These are phyloP conservation scores for Procambarus clarkii DNA, from an alignment of 1,140 invertebrate species.

Conservation along the genomic window DNA sequence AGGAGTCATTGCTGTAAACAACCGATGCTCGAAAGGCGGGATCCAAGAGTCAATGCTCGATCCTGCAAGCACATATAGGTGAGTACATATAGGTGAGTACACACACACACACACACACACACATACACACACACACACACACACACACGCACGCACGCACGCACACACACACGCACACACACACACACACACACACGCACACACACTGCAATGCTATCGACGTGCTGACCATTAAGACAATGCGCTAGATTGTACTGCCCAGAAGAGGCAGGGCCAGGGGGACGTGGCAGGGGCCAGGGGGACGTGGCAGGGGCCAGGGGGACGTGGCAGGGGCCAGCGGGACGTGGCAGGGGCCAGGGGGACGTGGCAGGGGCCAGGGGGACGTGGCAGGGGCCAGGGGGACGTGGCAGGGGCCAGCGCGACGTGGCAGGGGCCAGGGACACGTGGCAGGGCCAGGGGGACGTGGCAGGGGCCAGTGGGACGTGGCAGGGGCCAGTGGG, in stretches of 20 bases:
- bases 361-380: neutral
- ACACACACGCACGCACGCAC: slow-evolving; percentile 1
- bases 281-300: neutral
- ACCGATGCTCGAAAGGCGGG: too few species aligned
- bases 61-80: too few species aligned
- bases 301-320: neutral
- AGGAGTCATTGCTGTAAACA: too few species aligned
- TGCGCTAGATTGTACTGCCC: neutral
- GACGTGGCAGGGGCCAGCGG: neutral
- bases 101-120: too few species aligned
- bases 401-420: too few species aligned
- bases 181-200: neutral
- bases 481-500: too few species aligned
- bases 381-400: too few species aligned
- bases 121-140: neutral
- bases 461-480: too few species aligned
- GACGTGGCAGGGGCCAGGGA: too few species aligned
- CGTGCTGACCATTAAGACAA: neutral
- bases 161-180: slow-evolving; percentile 9
- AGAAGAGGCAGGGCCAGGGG: neutral
- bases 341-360: neutral
- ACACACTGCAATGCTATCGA: neutral
- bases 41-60: too few species aligned
- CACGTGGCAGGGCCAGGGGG: too few species aligned
- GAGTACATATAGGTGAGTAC: too few species aligned